Base-by-base conservation (phyloP, 2,888 invertebrate species). In the Imbricaverruca yamaguchii region DNA sequence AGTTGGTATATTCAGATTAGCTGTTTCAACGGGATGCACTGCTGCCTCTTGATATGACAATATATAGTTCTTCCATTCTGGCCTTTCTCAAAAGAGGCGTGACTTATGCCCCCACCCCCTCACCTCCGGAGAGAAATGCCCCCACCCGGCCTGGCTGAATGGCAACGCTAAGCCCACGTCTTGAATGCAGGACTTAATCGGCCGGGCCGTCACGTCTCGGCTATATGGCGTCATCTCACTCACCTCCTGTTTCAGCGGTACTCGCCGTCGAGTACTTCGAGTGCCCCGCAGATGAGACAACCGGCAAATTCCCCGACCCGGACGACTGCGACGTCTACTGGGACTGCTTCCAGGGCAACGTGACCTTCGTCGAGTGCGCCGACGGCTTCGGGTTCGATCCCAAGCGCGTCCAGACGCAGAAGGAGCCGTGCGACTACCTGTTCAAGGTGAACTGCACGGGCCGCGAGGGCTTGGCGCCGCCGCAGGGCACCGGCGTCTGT, bases 361-460 rank as follows among this genome's bases (percentile, higher is more conserved):
- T 93, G 57, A 91, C 89, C 84, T 91, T 92, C 85, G 94, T 94
- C 87, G 88, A 94, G 7, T 96, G 96, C 86, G 93, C 94, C 11
- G 96, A 96, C 87, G 96, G 96, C 83, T 89, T 96, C 63, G 94
- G 96, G 80, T 96, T 95, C 87, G 95, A 96, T 89, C 53, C 39
- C 1, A 7, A 6, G 10, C 94, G 94, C 89, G 90, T 93, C 87
- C 15, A 21, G 11, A n/a, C 15, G 11, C 15, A 11, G 7, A 53
- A 53, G 11, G 95, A 95, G 90, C 95, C 95, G 87, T 96, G 96
- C 86, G 95, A 96, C 88, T 94, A 95, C 86, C 93, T 94, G 86
- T 95, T 95, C 91, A 95, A 94, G 86, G 94, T 94, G 39, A 95
- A 96, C 87, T 96, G 96, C 86, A 39, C 39, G 4, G 53, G 53